Base-by-base conservation (phyloP, 2,888 invertebrate genomes). In the Sepioteuthis lessoniana region DNA sequence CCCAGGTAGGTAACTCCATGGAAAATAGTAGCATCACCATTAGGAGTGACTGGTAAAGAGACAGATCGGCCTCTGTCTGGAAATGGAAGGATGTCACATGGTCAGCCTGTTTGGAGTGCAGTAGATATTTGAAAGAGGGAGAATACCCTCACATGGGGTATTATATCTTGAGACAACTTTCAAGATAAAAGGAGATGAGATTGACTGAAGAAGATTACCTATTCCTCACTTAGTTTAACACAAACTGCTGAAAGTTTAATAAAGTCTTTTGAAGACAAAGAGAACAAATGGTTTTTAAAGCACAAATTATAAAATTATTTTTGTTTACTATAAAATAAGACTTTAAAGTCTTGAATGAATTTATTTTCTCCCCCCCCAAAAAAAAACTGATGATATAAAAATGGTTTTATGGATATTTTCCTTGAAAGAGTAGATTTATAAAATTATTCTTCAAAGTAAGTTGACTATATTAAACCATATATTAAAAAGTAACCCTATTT, bases 1-100 rank as follows among this genome's bases (percentile, higher is more conserved):
- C 99, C 99, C 95, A 99, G 98, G 97, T 99, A 99, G 94, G 98
- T 98, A 91, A 99, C 98, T 0, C 99, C 98, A 96, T 98, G 98
- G 97, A 99, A 99, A 96, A 99, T 95, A n/a, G 96, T 96, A 95
- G 96, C 96, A 94, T 96, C 96, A 37, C 96, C 96, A 94, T 95
- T 95, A 31, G 96, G 96, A 31, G 96, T 95, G 10, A 95, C 95
- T 28, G 96, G 96, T 37, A 96, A 94, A n/a, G 96, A 96, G 16
- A 96, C 95, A 28, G 96, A 96, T 47, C 96, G 94, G 25, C 95
- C 95, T n/a, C 95, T 95, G 93, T 95, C 96, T 96, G 95, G 37
- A 76, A 93, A n/a, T 47, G 42, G 60, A 93, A 93, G 35, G 55
- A 93, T 76, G n/a, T 60, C 35, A 93, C 38, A 93, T 93, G 35